Percentiles rank a stretch among this genome's conserved stretches.
Evolutionary conservation across 2,113 vertebrate genomes (phyloP).

Genomic region (Ia io): DNA sequence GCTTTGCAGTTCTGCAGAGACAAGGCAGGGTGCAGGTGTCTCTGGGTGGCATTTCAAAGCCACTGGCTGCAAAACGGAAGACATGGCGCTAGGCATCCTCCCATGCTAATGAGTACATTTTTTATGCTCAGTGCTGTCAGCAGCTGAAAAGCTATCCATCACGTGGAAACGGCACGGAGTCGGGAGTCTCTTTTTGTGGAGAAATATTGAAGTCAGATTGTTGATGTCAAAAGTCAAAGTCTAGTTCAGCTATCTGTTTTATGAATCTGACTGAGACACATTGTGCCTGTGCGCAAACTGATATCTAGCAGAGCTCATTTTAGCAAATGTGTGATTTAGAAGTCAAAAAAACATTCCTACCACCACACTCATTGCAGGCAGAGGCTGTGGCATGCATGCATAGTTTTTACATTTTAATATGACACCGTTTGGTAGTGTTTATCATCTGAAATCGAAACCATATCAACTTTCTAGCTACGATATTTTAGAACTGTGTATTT

Average conservation of each 20-base stretch:
- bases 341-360: slow-evolving; percentile 86
- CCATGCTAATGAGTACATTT: slow-evolving; percentile 82
- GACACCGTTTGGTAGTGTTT: slow-evolving; percentile 81
- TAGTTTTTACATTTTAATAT: slow-evolving; percentile 83
- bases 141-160: slow-evolving; percentile 86
- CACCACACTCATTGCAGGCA: slow-evolving; percentile 83
- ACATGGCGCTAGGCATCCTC: slow-evolving; percentile 79
- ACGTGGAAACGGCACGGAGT: slow-evolving; percentile 80
- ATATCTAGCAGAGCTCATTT: slow-evolving; percentile 87
- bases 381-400: slow-evolving; percentile 83
- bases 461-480: slow-evolving; percentile 66
- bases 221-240: slow-evolving; percentile 89
- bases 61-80: slow-evolving; percentile 78
- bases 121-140: slow-evolving; percentile 83
- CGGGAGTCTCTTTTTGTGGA: slow-evolving; percentile 84
- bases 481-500: slow-evolving; percentile 69
- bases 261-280: slow-evolving; percentile 88
- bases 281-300: slow-evolving; percentile 86
- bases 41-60: slow-evolving; percentile 81
- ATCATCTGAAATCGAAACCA: slow-evolving; percentile 76
- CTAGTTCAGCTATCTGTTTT: slow-evolving; percentile 88
- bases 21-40: slow-evolving; percentile 81
- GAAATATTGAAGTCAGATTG: slow-evolving; percentile 90
- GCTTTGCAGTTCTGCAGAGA: slow-evolving; percentile 73
- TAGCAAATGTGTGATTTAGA: slow-evolving; percentile 87